Percentiles rank a stretch among this genome's conserved stretches.
Evolutionary conservation across 2,888 invertebrate genomes (phyloP).

Genomic region (Charanyca ferruginea): DNA sequence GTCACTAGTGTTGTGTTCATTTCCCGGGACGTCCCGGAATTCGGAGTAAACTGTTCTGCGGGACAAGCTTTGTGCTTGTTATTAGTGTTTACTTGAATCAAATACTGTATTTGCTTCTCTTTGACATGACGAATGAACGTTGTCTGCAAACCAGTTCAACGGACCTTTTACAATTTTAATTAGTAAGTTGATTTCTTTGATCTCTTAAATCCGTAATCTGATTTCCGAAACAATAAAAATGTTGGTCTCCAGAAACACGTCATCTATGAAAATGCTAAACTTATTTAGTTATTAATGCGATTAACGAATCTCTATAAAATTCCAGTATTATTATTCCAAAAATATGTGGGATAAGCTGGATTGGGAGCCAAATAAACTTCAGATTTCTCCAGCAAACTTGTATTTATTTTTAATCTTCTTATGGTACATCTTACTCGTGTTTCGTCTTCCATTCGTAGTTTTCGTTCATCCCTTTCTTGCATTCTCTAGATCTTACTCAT

Average conservation of each 20-base stretch:
- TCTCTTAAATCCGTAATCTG: not conserved
- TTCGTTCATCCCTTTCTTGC: no score
- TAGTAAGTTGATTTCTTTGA: not conserved
- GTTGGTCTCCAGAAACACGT: not conserved
- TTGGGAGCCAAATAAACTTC: no score
- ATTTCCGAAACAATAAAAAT: not conserved
- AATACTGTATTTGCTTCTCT: not conserved
- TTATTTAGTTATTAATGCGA: no score
- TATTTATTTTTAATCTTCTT: no score
- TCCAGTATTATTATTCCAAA: no score
- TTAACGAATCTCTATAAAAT: no score
- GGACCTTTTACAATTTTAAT: not conserved
- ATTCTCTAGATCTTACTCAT: no score
- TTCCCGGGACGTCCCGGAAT: constrained; percentile 46
- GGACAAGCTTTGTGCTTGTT: constrained; percentile 9
- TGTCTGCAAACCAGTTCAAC: not conserved
- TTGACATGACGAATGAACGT: not conserved
- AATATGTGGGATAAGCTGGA: no score
- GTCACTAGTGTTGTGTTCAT: constrained; percentile 59
- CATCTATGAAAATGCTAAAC: not conserved
- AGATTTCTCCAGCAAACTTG: no score
- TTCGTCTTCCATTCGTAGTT: no score
- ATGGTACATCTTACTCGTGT: no score
- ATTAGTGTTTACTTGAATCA: not conserved
- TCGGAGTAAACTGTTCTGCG: constrained; percentile 31